Evolutionary conservation across 2,113 vertebrate species (phyloP), one percentile per base, ranked within the genome.

Genomic region (Cisticola juncidis): DNA sequence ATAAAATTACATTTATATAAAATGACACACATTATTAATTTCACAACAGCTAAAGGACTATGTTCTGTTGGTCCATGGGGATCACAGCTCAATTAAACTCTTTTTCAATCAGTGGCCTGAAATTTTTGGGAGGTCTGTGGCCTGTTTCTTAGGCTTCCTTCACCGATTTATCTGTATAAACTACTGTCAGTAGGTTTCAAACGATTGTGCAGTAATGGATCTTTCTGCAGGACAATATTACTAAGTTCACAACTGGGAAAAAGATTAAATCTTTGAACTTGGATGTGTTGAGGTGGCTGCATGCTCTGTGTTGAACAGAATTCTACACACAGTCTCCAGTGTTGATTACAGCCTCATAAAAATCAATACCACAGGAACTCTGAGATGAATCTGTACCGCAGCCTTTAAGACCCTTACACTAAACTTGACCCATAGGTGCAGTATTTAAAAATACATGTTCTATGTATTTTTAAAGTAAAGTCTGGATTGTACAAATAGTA

Each of bases 161-260:
- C 69, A 57, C 20, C 36, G 78, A 51, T 7, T 17, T 22, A 5
- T 70, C 10, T 36, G 9, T 48, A 56, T 62, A 81, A 91, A 51
- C 8, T 35, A 40, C 17, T 60, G 16, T n/a, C 25, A 53, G 42
- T 35, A 62, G 17, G 71, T 77, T 53, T 94, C 62, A 92, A 80
- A 28, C 9, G 53, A 40, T 21, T n/a, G 17, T 70, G 48, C 22
- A 48, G 26, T 1, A 0, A 70, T 0, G 0, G n/a, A 38, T 36
- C 28, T 69, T 62, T 65, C 45, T 77, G 31, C 18, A 70, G 64
- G 11, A 83, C 94, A 73, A 77, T 61, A 80, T 47, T 48, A 38
- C 3, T 5, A 80, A 61, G 14, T 35, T 65, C 71, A 25, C n/a
- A 57, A 26, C 0, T 58, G n/a, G 29, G 18, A 38, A 77, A 82